Evolutionary conservation across 2,113 vertebrate species (phyloP).

Genomic region (Rhea pennata): DNA sequence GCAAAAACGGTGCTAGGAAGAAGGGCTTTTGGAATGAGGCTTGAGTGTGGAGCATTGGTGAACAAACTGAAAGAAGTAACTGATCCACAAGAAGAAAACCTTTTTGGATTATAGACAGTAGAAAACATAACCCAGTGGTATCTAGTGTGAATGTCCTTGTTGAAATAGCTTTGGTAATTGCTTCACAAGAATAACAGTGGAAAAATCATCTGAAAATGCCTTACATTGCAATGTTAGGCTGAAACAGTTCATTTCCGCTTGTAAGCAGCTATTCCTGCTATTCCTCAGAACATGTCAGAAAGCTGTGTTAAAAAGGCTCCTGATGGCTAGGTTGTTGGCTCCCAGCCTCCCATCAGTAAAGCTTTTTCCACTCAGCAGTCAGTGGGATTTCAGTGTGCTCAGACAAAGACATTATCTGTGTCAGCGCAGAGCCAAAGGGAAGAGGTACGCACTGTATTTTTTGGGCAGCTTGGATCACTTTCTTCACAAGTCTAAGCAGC

Average conservation of each 20-base stretch:
- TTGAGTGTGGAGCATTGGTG: neutral
- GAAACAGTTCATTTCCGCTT: neutral
- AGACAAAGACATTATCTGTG: neutral
- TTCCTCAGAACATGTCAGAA: neutral
- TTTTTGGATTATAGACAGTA: neutral
- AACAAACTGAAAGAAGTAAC: neutral
- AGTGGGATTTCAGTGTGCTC: neutral
- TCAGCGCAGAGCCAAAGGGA: neutral
- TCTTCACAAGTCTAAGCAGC: neutral
- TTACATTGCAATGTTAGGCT: neutral
- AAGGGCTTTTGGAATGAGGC: neutral
- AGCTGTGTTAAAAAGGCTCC: neutral
- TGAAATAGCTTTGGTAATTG: neutral
- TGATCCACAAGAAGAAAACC: accelerated
- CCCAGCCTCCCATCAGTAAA: neutral
- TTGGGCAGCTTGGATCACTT: neutral
- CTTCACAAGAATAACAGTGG: neutral
- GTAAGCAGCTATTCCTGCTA: neutral
- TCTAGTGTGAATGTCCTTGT: neutral
- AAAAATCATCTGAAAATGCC: neutral
- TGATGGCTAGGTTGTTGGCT: neutral
- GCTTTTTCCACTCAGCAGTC: neutral
- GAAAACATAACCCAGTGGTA: neutral
- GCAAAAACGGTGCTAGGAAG: neutral
- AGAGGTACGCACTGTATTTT: neutral